Base-by-base conservation (phyloP, 2,113 vertebrate species). In the Perca flavescens region DNA sequence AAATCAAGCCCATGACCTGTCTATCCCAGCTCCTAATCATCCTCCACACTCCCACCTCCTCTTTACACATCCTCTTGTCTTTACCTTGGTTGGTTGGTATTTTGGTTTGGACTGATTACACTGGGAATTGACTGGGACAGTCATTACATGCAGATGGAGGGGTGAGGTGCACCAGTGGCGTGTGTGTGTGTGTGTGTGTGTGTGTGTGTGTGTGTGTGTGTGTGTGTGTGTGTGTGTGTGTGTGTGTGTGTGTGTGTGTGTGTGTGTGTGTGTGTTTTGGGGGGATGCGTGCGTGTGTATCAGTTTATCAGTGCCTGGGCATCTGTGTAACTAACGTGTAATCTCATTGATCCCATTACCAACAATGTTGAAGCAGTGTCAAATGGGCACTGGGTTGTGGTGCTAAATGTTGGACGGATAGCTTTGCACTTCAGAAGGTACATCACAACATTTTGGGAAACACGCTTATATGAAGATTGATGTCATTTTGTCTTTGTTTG, bases 1-100 rank as follows among this genome's bases (percentile, higher is more conserved):
- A 90, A 88, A 87, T 93, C 88, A 88, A 77, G 34, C 53, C 68
- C 43, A 69, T 84, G 65, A 69, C 79, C 71, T 87, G 84, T 85
- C 71, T 87, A 81, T 84, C 72, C 22, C 57, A 56, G 60, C 80
- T 71, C 58, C 79, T 36, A 40, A 73, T 77, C 56, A 69, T 7
- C 53, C 72, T 70, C 63, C 83, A 63, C 68, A 74, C 47, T 21
- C 47, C 65, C 36, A 28, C 54, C 28, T 12, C 46, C 28, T 10
- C 19, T 19, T 13, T 50, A n/a, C 21, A 56, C 62, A 34, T 63
- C 61, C 31, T 21, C 21, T 72, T 50, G 63, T 63, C 72, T 67
- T 78, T 36, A 56, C 22, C 16, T 2, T 40, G 68, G 77, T 79
- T 86, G 40, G 10, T 11, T 43, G 40, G 9, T 43, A 43, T 43